These are phyloP conservation scores for Andrena trimmerana DNA, from an alignment of 2,888 invertebrate genomes.

Conservation along the genomic window DNA sequence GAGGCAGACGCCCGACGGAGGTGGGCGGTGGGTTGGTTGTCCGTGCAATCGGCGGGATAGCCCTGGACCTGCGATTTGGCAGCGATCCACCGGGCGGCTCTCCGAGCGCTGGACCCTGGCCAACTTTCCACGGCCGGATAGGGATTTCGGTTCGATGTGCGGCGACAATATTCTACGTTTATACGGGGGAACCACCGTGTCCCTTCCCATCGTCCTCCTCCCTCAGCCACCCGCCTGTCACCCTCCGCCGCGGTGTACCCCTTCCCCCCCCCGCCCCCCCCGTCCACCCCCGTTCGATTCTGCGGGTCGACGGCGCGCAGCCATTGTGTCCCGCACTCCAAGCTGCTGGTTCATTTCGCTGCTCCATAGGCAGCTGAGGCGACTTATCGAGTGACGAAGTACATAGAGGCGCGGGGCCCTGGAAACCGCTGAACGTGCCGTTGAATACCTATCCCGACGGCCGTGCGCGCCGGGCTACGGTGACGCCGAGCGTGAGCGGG, in stretches of 20 bases:
- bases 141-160: conserved; percentile 78
- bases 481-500: conserved; percentile 43
- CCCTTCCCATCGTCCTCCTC: background rate
- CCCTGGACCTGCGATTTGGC: conserved; percentile 69
- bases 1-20: conserved; percentile 39
- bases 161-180: conserved; percentile 78
- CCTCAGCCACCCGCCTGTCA: conserved; percentile 6
- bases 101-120: conserved; percentile 58
- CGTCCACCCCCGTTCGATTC: conserved; percentile 49
- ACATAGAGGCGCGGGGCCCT: conserved; percentile 32
- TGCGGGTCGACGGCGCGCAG: conserved; percentile 59
- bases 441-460: conserved; percentile 49
- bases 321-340: conserved; percentile 69
- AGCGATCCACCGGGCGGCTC: conserved; percentile 62
- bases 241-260: conserved; percentile 26
- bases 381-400: conserved; percentile 68
- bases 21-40: conserved; percentile 54
- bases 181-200: conserved; percentile 53
- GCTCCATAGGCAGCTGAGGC: conserved; percentile 60
- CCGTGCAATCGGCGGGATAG: conserved; percentile 70
- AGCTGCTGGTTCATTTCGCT: conserved; percentile 67
- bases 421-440: conserved; percentile 59
- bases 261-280: too few species aligned
- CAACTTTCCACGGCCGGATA: conserved; percentile 69
- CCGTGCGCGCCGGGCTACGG: conserved; percentile 16